Evolutionary conservation across 1,140 invertebrate genomes (phyloP).

Genomic region (Euglossa dilemma): DNA sequence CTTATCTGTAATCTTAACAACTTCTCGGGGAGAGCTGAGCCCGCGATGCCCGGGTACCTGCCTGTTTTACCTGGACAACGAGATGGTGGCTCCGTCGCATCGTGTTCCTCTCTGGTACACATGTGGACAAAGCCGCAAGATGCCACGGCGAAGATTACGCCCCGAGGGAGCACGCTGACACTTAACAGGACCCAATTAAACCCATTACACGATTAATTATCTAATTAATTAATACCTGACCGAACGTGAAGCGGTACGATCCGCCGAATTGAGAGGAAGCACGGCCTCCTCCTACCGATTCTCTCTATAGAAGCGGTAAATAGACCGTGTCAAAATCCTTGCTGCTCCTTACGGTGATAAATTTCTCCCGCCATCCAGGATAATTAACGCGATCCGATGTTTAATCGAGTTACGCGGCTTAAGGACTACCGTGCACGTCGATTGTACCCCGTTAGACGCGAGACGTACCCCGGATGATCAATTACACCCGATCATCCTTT

Average conservation of each 20-base stretch:
- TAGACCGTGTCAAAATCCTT: constrained; percentile 51
- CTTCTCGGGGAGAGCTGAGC: constrained; percentile 57
- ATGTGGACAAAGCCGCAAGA: constrained; percentile 67
- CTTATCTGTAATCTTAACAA: constrained; percentile 81
- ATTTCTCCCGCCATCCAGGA: constrained; percentile 20
- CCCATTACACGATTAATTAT: constrained; percentile 82
- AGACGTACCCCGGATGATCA: background rate
- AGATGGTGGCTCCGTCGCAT: constrained; percentile 33
- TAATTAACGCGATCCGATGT: constrained; percentile 42
- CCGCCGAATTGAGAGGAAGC: constrained; percentile 31
- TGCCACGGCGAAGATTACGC: constrained; percentile 76
- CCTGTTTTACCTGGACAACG: constrained; percentile 52
- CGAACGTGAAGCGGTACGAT: constrained; percentile 40
- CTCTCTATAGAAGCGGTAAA: background rate
- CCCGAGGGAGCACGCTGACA: constrained; percentile 71
- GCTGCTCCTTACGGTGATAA: constrained; percentile 14
- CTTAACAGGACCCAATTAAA: constrained; percentile 82
- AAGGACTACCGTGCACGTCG: background rate
- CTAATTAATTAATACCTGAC: constrained; percentile 80
- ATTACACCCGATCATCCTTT: background rate
- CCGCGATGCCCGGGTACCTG: constrained; percentile 21
- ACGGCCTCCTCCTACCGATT: background rate
- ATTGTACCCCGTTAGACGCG: constrained; percentile 8
- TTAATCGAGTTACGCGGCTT: constrained; percentile 40
- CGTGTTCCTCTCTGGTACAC: constrained; percentile 27